Base-by-base conservation (phyloP, 2,113 vertebrate species). In the Rhea pennata region DNA sequence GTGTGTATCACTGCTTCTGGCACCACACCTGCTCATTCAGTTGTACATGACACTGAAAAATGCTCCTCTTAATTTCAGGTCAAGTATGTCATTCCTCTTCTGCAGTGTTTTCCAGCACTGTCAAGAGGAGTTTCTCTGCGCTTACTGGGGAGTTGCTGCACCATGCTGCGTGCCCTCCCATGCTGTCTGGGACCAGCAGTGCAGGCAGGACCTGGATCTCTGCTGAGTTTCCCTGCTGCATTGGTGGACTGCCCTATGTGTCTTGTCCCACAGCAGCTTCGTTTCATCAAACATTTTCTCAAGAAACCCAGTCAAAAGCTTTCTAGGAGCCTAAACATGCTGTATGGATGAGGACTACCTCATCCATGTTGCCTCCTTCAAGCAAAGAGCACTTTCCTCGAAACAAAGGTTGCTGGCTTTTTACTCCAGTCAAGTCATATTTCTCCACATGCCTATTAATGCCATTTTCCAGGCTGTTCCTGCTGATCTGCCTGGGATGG, bases 291-390 rank as follows among this genome's bases (percentile, higher is more conserved):
- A 36, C 76, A 27, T 21, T 85, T 50, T 72, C 33, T 5, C 26
- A 42, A 44, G 17, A 17, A 80, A 86, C 27, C 9, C 53, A 31
- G 7, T 21, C 4, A 39, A 42, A 65, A 61, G 8, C 24, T 51
- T n/a, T 54, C 65, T 22, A 13, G 27, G 39, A 5, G n/a, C 36
- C 27, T 44, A 65, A 20, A 10, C 2, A 6, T 16, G 5, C 22
- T 29, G 24, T 19, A 4, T 0, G 0, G 3, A 19, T 27, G 7
- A 7, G 3, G 1, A 70, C 4, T 7, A 73, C 50, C 20, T 78
- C 20, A 10, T 9, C 24, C 21, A 3, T 5, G 0, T 24, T 42
- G 40, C 59, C 39, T 77, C 10, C 50, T 87, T 84, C 24, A 26
- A 70, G 10, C 46, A 29, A 54, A 79, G 39, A 24, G 15, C 14